Evolutionary conservation across 2,113 vertebrate species (phyloP), one percentile per base, ranked within the genome.

Genomic region (Suricata suricatta): DNA sequence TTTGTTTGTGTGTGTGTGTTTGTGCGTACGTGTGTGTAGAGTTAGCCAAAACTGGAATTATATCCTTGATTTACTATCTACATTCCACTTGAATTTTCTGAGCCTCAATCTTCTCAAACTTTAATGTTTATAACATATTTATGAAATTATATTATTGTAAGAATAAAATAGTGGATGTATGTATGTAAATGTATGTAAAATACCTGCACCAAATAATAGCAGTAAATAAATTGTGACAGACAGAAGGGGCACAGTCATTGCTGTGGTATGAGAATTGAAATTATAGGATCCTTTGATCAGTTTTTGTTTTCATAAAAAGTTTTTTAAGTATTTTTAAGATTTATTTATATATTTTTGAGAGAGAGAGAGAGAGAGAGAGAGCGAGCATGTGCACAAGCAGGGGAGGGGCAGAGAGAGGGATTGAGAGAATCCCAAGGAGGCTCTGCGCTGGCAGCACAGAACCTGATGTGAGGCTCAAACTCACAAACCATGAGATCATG

Each of bases 211-310:
- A 86, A n/a, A 91, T 63, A 63, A 63, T 33, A 79, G 38, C 5
- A 69, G 15, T 84, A 96, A 98, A 80, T 91, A 95, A 90, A 69
- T 10, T 85, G 31, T 92, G 83, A 68, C 38, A 72, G 31, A 17
- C 12, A 79, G 66, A 83, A 87, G 27, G 27, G 29, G 17, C 79
- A 3, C 2, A 82, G 7, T 89, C 77, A 21, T 11, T 96, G 16
- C 13, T 13, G 66, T 60, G 13, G 47, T 80, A 25, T 2, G n/a
- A 86, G 27, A 88, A 81, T 41, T 92, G 23, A 89, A 96, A 96
- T 79, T 87, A 93, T 21, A 16, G 12, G 87, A 76, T 71, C 57
- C 44, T 94, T 74, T 88, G 50, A 82, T 88, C 81, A 57, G 72
- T 35, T 86, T 80, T 91, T 84, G n/a, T 60, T 76, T 63, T 25